phyloP scores from a whole-genome alignment of 2,113 vertebrate genomes.

The Tiliqua scincoides region DNA sequence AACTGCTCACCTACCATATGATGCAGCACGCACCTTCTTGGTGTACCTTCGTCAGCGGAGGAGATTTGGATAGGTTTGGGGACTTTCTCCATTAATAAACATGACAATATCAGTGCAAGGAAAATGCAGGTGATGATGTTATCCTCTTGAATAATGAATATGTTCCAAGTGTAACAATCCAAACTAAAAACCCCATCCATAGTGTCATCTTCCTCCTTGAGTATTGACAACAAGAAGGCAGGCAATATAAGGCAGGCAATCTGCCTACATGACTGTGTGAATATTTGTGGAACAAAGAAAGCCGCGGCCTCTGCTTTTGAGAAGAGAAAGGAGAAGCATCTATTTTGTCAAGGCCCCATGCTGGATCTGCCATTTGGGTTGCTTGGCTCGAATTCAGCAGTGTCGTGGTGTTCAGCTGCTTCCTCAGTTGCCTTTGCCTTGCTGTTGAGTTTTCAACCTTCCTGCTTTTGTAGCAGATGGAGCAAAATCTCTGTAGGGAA shows the following conservation, averaged over 20 bases:
- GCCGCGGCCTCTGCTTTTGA: not conserved
- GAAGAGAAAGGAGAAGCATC: not conserved
- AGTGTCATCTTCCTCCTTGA: not conserved
- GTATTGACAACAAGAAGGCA: not conserved
- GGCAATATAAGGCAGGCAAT: not conserved
- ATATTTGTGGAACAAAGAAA: not conserved
- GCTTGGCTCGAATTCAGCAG: conserved; percentile 7
- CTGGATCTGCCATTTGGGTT: conserved; percentile 4
- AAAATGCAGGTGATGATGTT: too few relatives aligned
- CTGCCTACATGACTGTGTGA: not conserved
- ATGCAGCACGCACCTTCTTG: too few relatives aligned
- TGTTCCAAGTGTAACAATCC: too few relatives aligned
- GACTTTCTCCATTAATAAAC: too few relatives aligned
- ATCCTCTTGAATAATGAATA: too few relatives aligned
- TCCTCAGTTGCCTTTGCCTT: not conserved
- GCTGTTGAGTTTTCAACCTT: conserved; percentile 16
- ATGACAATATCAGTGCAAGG: too few relatives aligned
- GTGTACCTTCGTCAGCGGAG: too few relatives aligned
- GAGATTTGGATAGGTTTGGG: too few relatives aligned
- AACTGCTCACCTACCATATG: too few relatives aligned
- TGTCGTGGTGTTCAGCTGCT: not conserved
- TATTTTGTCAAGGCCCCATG: not conserved
- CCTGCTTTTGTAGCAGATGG: not conserved
- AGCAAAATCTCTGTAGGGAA: conserved; percentile 8
- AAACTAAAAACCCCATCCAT: not conserved